phyloP scores from a whole-genome alignment of 2,888 invertebrate species.

The Quadriops clusia region DNA sequence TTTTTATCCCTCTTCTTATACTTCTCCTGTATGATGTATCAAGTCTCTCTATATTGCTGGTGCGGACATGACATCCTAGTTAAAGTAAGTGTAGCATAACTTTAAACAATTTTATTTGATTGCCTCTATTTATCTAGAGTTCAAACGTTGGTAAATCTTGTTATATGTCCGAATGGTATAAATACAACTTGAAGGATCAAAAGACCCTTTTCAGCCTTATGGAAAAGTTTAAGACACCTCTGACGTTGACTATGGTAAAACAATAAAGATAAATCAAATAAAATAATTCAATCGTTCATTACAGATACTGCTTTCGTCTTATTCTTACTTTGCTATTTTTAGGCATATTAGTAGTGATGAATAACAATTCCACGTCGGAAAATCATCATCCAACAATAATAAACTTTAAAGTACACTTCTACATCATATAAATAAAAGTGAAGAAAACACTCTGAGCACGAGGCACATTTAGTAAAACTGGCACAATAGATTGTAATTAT shows the following conservation, averaged over 20 bases:
- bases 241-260: conserved; percentile 15
- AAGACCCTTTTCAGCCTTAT: conserved; percentile 18
- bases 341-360: too few relatives aligned
- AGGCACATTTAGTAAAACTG: too few relatives aligned
- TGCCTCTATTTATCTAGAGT: conserved; percentile 9
- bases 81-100: conserved; percentile 12
- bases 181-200: conserved; percentile 11
- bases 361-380: too few relatives aligned
- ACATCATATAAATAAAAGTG: too few relatives aligned
- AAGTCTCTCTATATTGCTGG: conserved; percentile 19
- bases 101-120: conserved; percentile 1
- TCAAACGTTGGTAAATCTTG: conserved; percentile 14
- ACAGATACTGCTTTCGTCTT: conserved; percentile 20
- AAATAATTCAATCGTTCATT: conserved; percentile 9
- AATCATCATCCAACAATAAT: too few relatives aligned
- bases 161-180: conserved; percentile 20
- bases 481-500: too few relatives aligned
- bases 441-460: too few relatives aligned
- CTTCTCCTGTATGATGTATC: conserved; percentile 17
- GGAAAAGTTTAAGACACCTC: conserved; percentile 19
- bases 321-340: conserved; percentile 22
- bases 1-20: conserved; percentile 18
- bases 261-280: not conserved
- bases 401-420: too few relatives aligned
- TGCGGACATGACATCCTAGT: conserved; percentile 19